Evolutionary conservation across 2,888 invertebrate genomes (phyloP).

Genomic region (Drosophila flavopinicola): DNA sequence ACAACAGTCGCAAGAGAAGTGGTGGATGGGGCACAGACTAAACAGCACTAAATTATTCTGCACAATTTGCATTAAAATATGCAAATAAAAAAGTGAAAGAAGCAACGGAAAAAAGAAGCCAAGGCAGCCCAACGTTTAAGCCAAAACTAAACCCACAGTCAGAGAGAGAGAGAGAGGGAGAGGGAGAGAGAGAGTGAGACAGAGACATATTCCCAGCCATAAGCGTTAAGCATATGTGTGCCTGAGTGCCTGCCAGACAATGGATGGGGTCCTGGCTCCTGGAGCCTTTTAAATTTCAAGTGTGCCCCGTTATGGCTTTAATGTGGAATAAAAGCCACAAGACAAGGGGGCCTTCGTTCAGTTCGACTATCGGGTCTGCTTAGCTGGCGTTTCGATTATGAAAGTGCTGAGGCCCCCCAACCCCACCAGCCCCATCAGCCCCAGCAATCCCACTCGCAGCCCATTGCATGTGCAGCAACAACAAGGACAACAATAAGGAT

Average conservation of each 20-base stretch:
- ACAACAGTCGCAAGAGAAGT: not conserved
- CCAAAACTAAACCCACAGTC: conserved; percentile 46
- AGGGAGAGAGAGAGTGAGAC: not conserved
- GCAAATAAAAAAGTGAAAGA: conserved; percentile 74
- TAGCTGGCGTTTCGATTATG: conserved; percentile 71
- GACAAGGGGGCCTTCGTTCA: conserved; percentile 20
- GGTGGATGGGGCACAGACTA: conserved; percentile 47
- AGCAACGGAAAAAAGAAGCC: conserved; percentile 29
- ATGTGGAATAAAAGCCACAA: conserved; percentile 10
- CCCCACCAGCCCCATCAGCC: not conserved
- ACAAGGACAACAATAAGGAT: conserved; percentile 14
- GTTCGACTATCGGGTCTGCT: conserved; percentile 51
- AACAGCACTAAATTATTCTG: conserved; percentile 81
- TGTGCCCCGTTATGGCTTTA: conserved; percentile 48
- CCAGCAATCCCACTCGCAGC: not conserved
- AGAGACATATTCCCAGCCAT: conserved; percentile 55
- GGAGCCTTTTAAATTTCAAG: conserved; percentile 52
- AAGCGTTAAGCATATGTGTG: conserved; percentile 75
- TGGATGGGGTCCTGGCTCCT: conserved; percentile 30
- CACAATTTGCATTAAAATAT: conserved; percentile 81
- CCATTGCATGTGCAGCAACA: conserved; percentile 51
- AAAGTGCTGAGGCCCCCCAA: conserved; percentile 64
- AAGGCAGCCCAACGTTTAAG: conserved; percentile 55
- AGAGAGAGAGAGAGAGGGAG: conserved; percentile 2
- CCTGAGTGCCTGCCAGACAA: conserved; percentile 62